These are phyloP conservation scores for Synanthedon myopaeformis DNA, from an alignment of 2,888 invertebrate genomes.

Conservation along the genomic window DNA sequence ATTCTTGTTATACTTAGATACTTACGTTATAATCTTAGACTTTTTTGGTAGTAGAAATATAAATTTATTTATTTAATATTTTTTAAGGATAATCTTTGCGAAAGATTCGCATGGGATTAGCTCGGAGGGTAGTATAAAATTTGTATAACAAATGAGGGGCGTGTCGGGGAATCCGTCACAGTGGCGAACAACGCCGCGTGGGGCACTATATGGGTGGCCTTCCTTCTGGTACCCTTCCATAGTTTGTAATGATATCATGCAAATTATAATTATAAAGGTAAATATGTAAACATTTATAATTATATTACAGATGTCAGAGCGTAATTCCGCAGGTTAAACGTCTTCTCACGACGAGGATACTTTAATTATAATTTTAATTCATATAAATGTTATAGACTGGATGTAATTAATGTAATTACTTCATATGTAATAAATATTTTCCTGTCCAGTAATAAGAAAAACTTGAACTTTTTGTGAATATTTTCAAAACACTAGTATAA, in stretches of 20 bases:
- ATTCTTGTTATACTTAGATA: no score
- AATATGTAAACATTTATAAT: not conserved
- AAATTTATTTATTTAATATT: not conserved
- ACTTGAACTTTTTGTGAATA: no score
- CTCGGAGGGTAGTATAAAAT: constrained; percentile 69
- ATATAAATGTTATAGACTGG: no score
- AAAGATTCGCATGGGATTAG: constrained; percentile 34
- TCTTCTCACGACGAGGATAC: no score
- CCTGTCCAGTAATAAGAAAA: no score
- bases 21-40: no score
- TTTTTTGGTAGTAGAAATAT: not conserved
- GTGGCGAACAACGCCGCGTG: constrained; percentile 55
- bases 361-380: no score
- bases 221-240: not conserved
- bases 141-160: constrained; percentile 71
- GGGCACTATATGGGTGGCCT: constrained; percentile 64
- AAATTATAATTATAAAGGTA: not conserved
- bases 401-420: no score
- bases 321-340: no score
- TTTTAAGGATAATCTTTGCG: constrained; percentile 7
- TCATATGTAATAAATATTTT: no score
- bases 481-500: no score
- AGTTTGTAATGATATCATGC: not conserved
- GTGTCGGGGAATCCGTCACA: constrained; percentile 63
- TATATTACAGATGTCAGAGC: no score